These are phyloP conservation scores for Andrena praecox DNA, from an alignment of 2,888 invertebrate genomes.

Conservation along the genomic window DNA sequence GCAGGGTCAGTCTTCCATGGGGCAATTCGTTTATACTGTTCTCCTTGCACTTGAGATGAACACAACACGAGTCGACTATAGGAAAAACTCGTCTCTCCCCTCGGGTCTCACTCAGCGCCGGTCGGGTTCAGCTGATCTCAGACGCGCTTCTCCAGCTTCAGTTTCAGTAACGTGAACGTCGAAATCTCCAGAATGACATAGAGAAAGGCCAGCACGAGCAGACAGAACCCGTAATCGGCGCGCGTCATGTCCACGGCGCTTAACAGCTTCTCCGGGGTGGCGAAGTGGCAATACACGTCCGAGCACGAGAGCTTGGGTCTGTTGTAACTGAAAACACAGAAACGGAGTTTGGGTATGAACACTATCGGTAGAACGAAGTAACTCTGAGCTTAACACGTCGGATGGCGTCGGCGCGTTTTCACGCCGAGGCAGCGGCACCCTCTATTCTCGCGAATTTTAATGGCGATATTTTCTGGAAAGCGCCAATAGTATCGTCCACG, in stretches of 20 bases:
- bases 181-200: slow-evolving; percentile 88
- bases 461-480: too few species aligned
- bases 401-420: too few species aligned
- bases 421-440: too few species aligned
- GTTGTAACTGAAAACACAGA: slow-evolving; percentile 86
- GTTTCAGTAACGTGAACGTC: slow-evolving; percentile 89
- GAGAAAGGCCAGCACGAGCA: slow-evolving; percentile 88
- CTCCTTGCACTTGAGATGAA: slow-evolving; percentile 37
- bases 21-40: slow-evolving; percentile 35
- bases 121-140: slow-evolving; percentile 8
- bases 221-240: slow-evolving; percentile 89
- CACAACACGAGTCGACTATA: slow-evolving; percentile 11
- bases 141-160: slow-evolving; percentile 86
- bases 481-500: too few species aligned
- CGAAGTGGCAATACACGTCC: slow-evolving; percentile 91
- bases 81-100: slow-evolving; percentile 30
- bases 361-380: too few species aligned
- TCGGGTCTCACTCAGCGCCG: slow-evolving; percentile 7
- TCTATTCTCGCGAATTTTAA: too few species aligned
- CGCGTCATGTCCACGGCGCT: slow-evolving; percentile 90
- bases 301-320: slow-evolving; percentile 91
- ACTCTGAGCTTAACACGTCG: too few species aligned
- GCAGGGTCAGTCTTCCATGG: slow-evolving; percentile 46
- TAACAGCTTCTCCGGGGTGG: slow-evolving; percentile 90
- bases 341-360: background rate